phyloP scores from a whole-genome alignment of 64 coral and sea anemone species.

The Pachyseris speciosa region DNA sequence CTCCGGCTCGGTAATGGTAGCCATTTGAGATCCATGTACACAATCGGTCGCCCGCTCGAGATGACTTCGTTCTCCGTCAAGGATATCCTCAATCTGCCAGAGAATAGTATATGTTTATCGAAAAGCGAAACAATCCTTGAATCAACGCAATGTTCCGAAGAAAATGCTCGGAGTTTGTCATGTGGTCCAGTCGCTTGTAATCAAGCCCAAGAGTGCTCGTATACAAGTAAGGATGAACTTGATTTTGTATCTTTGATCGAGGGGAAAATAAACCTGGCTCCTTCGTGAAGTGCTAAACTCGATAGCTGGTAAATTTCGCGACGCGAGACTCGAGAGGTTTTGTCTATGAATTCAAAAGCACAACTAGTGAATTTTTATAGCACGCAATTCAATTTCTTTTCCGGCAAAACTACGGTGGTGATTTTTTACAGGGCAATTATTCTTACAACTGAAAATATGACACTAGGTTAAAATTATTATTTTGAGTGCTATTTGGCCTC shows the following conservation, averaged over 20 bases:
- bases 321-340: not conserved
- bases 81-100: conserved; percentile 94
- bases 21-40: conserved; percentile 96
- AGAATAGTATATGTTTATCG: conserved; percentile 60
- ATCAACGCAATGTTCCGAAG: conserved; percentile 66
- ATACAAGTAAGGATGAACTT: conserved; percentile 92
- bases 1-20: conserved; percentile 77
- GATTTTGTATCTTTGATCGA: conserved; percentile 98
- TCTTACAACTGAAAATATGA: not conserved
- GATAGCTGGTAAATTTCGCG: conserved; percentile 58
- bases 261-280: conserved; percentile 74
- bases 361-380: not conserved
- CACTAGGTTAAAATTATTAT: not conserved
- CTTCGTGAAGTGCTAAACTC: conserved; percentile 64
- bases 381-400: conserved; percentile 8
- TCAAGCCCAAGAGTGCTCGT: conserved; percentile 87
- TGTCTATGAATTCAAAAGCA: not conserved
- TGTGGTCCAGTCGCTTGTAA: conserved; percentile 83
- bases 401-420: conserved; percentile 8
- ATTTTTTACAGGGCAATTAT: not conserved
- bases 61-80: conserved; percentile 99
- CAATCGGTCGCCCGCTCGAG: conserved; percentile 72
- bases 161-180: conserved; percentile 81
- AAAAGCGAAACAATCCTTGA: conserved; percentile 74
- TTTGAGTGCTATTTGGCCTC: not conserved